Evolutionary conservation across 2,888 invertebrate species (phyloP).

Genomic region (Cremastobaeus sp.): DNA sequence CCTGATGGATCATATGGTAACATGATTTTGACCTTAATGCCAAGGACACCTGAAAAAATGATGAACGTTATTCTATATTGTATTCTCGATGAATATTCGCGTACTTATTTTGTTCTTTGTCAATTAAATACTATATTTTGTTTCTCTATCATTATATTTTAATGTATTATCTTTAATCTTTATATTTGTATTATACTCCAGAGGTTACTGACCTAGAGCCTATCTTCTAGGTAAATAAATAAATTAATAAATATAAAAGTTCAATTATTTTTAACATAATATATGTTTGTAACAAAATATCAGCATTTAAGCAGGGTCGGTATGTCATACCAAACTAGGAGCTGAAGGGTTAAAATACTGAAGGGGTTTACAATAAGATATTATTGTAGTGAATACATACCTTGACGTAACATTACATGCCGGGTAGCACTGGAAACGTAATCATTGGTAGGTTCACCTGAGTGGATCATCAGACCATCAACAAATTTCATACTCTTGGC

Average conservation of each 20-base stretch:
- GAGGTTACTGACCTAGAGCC: too few relatives aligned
- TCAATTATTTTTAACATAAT: too few relatives aligned
- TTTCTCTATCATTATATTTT: too few relatives aligned
- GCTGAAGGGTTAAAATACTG: background rate
- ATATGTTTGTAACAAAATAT: too few relatives aligned
- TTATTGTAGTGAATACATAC: constrained; percentile 77
- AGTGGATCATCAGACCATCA: constrained; percentile 99
- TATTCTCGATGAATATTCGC: too few relatives aligned
- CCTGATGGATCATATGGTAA: constrained; percentile 98
- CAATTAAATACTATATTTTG: too few relatives aligned
- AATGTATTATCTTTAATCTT: too few relatives aligned
- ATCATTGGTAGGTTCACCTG: constrained; percentile 98
- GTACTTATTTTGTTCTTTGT: too few relatives aligned
- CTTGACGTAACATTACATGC: constrained; percentile 97
- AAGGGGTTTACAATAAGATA: background rate
- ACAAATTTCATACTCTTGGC: constrained; percentile 99
- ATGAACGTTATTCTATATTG: constrained; percentile 4
- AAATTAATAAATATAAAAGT: too few relatives aligned
- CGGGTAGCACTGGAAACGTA: constrained; percentile 99
- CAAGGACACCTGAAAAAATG: constrained; percentile 78
- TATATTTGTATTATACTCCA: too few relatives aligned
- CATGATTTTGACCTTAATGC: constrained; percentile 98
- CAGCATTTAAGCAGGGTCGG: too few relatives aligned
- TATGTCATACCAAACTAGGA: background rate
- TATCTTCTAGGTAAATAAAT: too few relatives aligned